These are phyloP conservation scores for Abrostola triplasia DNA, from an alignment of 2,888 invertebrate species.

Conservation along the genomic window DNA sequence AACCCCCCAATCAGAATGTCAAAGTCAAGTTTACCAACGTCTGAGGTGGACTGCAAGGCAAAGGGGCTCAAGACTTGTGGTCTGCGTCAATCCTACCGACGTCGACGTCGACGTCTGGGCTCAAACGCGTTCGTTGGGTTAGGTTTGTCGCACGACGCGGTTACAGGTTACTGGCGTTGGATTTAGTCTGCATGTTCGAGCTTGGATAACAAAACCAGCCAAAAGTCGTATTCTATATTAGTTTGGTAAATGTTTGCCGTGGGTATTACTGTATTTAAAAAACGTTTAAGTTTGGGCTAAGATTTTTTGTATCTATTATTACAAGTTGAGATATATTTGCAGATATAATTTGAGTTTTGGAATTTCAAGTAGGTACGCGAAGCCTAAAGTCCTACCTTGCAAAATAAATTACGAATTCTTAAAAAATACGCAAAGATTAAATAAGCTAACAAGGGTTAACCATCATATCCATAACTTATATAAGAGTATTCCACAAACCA, in stretches of 20 bases:
- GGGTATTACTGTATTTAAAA: too few species aligned
- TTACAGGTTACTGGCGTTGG: not conserved
- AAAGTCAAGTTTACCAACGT: constrained; percentile 1
- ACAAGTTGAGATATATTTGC: too few species aligned
- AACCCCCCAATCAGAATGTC: not conserved
- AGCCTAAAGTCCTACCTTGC: too few species aligned
- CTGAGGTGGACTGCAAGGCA: not conserved
- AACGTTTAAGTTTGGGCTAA: too few species aligned
- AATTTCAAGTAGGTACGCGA: too few species aligned
- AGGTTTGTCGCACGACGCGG: not conserved
- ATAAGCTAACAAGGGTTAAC: not conserved
- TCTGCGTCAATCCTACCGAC: not conserved
- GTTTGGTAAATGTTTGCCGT: too few species aligned
- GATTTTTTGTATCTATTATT: too few species aligned
- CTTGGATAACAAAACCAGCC: not conserved
- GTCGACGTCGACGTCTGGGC: not conserved
- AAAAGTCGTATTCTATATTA: not conserved
- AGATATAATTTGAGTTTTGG: too few species aligned
- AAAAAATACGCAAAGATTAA: not conserved
- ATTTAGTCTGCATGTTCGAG: not conserved
- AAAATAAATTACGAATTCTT: not conserved
- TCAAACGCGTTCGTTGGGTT: constrained; percentile 1
- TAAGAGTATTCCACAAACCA: not conserved
- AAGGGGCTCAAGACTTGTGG: not conserved
- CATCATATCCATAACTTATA: not conserved